Base-by-base conservation (phyloP, 2,888 invertebrate species). In the Drosophila meridionalis region DNA sequence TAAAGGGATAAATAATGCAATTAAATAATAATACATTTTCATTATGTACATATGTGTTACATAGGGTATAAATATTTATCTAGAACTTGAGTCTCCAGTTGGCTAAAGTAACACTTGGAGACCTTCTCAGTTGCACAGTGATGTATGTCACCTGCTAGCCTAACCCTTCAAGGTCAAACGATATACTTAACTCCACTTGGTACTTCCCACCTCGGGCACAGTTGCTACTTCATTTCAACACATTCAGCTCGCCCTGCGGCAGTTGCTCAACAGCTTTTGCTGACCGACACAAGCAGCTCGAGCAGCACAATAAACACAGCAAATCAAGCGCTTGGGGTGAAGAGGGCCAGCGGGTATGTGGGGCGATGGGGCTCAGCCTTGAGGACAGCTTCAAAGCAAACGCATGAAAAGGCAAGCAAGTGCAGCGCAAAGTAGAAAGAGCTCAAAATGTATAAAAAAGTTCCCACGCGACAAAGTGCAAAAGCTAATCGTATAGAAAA, bases 391-490 rank as follows among this genome's bases (percentile, higher is more conserved):
- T 58, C 43, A 71, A 80, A 78, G 66, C 56, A 32, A 43, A 45
- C 30, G 36, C 66, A 58, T 42, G 57, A 30, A 66, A 50, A 48
- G 80, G 62, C 72, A 69, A 77, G 78, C 72, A 69, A 77, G 78
- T 81, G 81, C 72, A 81, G 60, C 60, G 48, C 47, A 52, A 28
- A 56, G 38, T 28, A 45, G 48, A 68, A 80, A 64, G 60, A 60
- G 76, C 42, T 34, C 45, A 61, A 62, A 50, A 26, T 28, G 30
- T 57, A 50, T 26, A 68, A 80, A 80, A 60, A 71, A 81, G 42
- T 81, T 78, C 78, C 81, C 78, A 81, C 78, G 81, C 73, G 65
- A 55, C 65, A 57, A 62, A 80, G 76, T 69, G 76, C 69, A 70
- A 68, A 70, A 67, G 68, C 68, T 63, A 77, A 77, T 76, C 50